Percentiles rank a stretch among this genome's conserved stretches.
Conservation (phyloP, 2,797 vertebrate genomes). For the Bradypodion pumilum region DNA sequence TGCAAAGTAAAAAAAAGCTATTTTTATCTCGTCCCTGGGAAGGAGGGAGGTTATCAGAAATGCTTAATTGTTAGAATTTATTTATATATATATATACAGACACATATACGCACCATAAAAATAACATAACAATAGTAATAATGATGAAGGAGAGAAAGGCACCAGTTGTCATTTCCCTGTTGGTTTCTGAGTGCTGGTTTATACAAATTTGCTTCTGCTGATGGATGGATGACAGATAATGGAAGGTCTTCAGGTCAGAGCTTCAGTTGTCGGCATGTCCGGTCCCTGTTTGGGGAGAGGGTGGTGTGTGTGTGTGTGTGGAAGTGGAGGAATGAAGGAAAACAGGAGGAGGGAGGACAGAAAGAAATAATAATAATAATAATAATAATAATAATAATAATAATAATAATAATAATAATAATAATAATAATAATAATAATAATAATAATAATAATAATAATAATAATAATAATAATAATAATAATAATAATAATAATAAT, state of each 20-base stretch:
- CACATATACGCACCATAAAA: neutral
- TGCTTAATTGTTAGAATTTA: constrained; percentile 40
- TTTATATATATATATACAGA: constrained; percentile 36
- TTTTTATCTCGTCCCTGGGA: fast-evolving
- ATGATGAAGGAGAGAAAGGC: constrained; percentile 21
- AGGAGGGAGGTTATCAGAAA: neutral
- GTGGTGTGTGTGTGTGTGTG: too few relatives aligned
- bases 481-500: too few relatives aligned
- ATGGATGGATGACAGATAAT: too few relatives aligned
- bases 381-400: too few relatives aligned
- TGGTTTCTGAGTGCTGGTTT: fast-evolving
- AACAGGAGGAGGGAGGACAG: neutral
- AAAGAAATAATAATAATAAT: too few relatives aligned
- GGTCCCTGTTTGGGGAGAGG: neutral
- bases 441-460: too few relatives aligned
- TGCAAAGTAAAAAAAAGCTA: neutral
- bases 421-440: too few relatives aligned
- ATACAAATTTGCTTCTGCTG: neutral
- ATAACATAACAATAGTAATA: neutral
- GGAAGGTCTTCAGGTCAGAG: fast-evolving
- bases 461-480: too few relatives aligned
- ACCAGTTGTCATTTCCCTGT: neutral
- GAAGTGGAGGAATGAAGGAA: too few relatives aligned
- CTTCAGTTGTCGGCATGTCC: constrained; percentile 15
- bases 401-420: too few relatives aligned